Base-by-base conservation (phyloP, 2,113 vertebrate genomes). In the Octodon degus region DNA sequence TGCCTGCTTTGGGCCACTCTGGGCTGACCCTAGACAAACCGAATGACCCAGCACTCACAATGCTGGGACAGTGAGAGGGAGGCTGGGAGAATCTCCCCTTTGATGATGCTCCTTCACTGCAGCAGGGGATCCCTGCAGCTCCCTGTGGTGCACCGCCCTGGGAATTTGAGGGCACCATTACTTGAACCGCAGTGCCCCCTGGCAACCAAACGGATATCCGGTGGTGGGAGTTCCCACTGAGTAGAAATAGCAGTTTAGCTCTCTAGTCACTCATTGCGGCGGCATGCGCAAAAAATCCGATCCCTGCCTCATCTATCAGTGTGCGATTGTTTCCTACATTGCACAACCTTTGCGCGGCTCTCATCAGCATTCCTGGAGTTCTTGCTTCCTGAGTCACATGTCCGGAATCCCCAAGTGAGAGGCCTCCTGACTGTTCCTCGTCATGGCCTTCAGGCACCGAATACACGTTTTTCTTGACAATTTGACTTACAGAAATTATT, bases 151-250 rank as follows among this genome's bases (percentile, higher is more conserved):
- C 68, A 40, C 25, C 58, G 24, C 22, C 50, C n/a, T 43, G 22
- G 70, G 43, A 81, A 40, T 62, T 30, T 47, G 91, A 86, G 40
- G 24, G 24, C 32, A 40, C 62, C 27, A 74, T 80, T 40, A 37
- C 27, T 67, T 92, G 91, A 86, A 88, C 53, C 86, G 85, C 89
- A 94, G 82, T 85, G 77, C 89, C 76, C 43, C 68, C 89, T 60
- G 81, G 77, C 53, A 47, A 34, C 63, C 12, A 72, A 87, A n/a
- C 32, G 37, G 63, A 67, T 85, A 87, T 27, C 89, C 43, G 40
- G 1, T 32, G 17, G 86, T 32, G 17, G 86, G 47, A 20, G 43
- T 77, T 53, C 37, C 86, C n/a, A 19, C 7, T 79, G 65, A 92
- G 32, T 20, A 16, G 77, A 67, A 7, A 90, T 24, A 17, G 16